These are phyloP conservation scores for Coracopsis vasa DNA, from an alignment of 2,113 vertebrate species.

Conservation along the genomic window DNA sequence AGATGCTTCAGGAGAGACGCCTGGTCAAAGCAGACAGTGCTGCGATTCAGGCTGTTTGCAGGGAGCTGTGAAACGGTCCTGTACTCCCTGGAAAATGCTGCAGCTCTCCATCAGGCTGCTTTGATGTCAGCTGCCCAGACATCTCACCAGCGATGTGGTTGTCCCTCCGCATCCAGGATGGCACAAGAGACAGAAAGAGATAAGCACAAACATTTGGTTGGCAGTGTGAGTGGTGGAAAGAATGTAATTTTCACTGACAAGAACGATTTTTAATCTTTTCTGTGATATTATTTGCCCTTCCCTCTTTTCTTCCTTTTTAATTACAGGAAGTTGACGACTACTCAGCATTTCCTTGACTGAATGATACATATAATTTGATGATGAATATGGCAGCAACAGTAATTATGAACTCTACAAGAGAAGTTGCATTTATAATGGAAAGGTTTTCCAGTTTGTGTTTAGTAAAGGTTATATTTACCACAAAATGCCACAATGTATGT, in stretches of 20 bases:
- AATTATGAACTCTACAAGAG: background rate
- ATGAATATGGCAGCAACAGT: background rate
- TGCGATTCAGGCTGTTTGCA: constrained; percentile 30
- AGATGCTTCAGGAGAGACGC: constrained; percentile 55
- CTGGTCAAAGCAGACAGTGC: constrained; percentile 69
- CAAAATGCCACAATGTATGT: background rate
- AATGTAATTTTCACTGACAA: background rate
- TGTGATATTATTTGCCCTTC: background rate
- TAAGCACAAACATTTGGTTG: background rate
- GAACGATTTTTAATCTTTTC: background rate
- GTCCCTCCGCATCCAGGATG: background rate
- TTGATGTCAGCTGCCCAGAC: background rate
- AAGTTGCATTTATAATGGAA: background rate
- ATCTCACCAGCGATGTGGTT: background rate
- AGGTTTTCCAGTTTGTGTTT: background rate
- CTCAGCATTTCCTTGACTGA: background rate
- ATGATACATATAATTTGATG: background rate
- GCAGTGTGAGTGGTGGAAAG: background rate
- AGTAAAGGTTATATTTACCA: background rate
- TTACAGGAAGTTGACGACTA: background rate
- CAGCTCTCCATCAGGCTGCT: constrained; percentile 38
- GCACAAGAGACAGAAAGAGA: background rate
- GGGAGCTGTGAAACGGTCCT: constrained; percentile 51
- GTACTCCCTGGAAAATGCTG: constrained; percentile 32
- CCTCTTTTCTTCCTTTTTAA: background rate